Base-by-base conservation (phyloP, 2,113 vertebrate species). In the Xyliphius kryptos region DNA sequence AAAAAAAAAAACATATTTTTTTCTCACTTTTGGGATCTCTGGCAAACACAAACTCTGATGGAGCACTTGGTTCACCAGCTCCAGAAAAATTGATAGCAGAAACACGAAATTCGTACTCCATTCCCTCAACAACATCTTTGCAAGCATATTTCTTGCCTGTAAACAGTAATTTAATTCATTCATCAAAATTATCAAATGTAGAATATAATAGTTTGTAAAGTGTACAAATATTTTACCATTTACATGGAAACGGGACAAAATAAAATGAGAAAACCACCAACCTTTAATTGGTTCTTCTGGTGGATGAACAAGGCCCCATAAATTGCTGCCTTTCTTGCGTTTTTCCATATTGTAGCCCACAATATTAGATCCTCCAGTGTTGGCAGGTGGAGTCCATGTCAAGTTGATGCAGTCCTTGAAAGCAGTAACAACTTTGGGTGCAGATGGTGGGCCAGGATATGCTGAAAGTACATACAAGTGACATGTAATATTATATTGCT, bases 81-180 rank as follows among this genome's bases (percentile, higher is more conserved):
- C 95, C 95, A 0, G 91, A 87, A 66, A 83, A 80, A 63, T 91
- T 91, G 77, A 95, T 79, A 1, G 92, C 94, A 1, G 85, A 79
- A 67, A 93, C 87, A 0, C 90, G 88, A 55, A 97, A 98, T 69
- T 97, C 92, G 0, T 96, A 96, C 67, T 88, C 87, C 55, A 89
- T 77, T 3, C 91, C 95, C 6, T 85, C 88, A 69, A 87, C 77
- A 50, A 98, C 64, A 17, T 83, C 83, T 22, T 68, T 81, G 6
- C 91, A 85, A 0, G 61, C 83, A 73, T 70, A 89, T 62, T 63
- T 81, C 71, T 81, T 93, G 1, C 66, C 95, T 93, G 81, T 63
- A 46, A 43, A 65, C 9, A 20, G 50, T 40, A 48, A 40, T 6
- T 3, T 3, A 51, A 9, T 14, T 9, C 13, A 61, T 2, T 19